These are phyloP conservation scores for Anagrus nilaparvatae DNA, from an alignment of 1,140 invertebrate genomes.

Conservation along the genomic window DNA sequence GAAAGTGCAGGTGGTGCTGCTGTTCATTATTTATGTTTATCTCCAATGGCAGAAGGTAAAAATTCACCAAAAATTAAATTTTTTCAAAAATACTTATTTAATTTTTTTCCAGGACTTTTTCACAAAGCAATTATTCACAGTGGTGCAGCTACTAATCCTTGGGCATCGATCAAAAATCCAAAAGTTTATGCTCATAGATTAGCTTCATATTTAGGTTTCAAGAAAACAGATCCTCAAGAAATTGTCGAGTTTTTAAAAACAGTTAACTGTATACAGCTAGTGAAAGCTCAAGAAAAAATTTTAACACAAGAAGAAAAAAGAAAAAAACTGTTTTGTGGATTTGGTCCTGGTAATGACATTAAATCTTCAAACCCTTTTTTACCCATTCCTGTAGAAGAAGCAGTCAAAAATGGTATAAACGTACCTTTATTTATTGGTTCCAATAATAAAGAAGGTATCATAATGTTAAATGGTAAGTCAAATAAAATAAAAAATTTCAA, in stretches of 20 bases:
- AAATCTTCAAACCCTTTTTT: background rate
- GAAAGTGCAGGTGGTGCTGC: slow-evolving; percentile 44
- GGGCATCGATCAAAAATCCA: background rate
- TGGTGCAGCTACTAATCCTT: background rate
- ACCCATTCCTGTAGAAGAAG: background rate
- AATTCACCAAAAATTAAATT: background rate
- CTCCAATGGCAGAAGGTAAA: slow-evolving; percentile 17
- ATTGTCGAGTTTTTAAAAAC: background rate
- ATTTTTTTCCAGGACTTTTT: slow-evolving; percentile 3
- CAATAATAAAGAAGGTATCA: slow-evolving; percentile 1
- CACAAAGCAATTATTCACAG: slow-evolving; percentile 6
- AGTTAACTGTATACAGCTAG: background rate
- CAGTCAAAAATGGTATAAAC: background rate
- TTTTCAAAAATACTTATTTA: background rate
- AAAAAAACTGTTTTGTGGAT: background rate
- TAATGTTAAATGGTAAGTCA: background rate
- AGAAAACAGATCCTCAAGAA: background rate
- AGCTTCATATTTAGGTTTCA: background rate
- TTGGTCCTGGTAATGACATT: slow-evolving; percentile 1
- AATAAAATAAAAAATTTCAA: background rate
- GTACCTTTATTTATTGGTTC: background rate
- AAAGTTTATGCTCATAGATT: background rate
- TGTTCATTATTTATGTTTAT: slow-evolving; percentile 23
- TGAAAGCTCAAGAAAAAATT: background rate
- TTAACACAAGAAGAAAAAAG: background rate